Conservation (phyloP, 2,113 vertebrate genomes). For the Elachura formosa region DNA sequence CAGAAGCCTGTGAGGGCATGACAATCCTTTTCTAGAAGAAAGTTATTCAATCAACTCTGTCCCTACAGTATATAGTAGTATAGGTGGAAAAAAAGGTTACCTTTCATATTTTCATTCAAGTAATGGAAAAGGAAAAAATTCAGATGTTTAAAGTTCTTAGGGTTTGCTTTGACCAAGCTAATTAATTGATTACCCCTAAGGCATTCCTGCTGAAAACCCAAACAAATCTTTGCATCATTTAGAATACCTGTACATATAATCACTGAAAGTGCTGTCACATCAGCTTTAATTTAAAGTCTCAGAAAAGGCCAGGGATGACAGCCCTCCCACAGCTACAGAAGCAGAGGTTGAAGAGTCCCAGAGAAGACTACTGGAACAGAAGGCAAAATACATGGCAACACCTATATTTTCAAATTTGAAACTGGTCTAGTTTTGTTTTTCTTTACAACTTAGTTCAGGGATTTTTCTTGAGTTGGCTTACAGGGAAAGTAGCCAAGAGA, state of each 20-base stretch:
- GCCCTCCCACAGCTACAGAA: neutral
- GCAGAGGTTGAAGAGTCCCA: neutral
- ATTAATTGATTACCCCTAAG: neutral
- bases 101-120: neutral
- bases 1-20: neutral
- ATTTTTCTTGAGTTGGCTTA: neutral
- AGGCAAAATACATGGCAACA: neutral
- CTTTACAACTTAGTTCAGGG: neutral
- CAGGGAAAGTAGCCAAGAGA: neutral
- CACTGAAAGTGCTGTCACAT: neutral
- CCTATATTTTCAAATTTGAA: neutral
- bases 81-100: neutral
- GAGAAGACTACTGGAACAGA: neutral
- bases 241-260: neutral
- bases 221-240: neutral
- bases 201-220: neutral
- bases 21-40: neutral
- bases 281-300: neutral
- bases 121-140: neutral
- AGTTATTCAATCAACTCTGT: neutral
- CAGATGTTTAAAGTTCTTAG: neutral
- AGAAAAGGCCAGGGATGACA: neutral
- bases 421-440: neutral
- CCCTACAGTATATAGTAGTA: neutral
- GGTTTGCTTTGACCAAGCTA: neutral